Evolutionary conservation across 2,888 invertebrate genomes (phyloP).

Genomic region (Hydropsyche betteni): DNA sequence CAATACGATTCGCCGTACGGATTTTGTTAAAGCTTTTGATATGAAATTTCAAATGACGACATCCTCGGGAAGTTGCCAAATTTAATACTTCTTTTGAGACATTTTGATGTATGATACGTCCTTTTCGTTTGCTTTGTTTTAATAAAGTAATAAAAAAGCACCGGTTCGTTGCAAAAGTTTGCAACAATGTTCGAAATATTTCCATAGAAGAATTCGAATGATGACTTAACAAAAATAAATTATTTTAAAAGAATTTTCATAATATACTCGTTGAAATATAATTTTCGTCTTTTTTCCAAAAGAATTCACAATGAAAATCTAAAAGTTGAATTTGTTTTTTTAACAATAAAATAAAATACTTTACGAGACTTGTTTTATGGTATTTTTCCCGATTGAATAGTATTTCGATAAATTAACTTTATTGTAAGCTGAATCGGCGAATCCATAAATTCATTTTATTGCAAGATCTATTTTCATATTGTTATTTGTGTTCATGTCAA

Average conservation of each 20-base stretch:
- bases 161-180: no score
- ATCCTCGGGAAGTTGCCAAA: conserved; percentile 11
- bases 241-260: no score
- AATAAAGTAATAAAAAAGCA: no score
- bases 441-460: background rate
- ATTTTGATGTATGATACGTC: conserved; percentile 12
- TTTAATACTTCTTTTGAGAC: conserved; percentile 22
- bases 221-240: no score
- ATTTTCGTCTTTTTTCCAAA: no score
- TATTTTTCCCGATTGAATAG: background rate
- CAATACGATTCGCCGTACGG: conserved; percentile 19
- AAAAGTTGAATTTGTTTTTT: background rate
- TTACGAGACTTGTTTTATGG: background rate
- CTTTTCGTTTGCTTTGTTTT: background rate
- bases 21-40: conserved; percentile 16
- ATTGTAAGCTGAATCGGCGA: background rate
- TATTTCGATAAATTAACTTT: background rate
- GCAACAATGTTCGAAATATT: no score
- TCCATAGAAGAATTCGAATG: no score
- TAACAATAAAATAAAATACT: background rate
- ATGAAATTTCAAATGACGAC: conserved; percentile 21
- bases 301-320: no score
- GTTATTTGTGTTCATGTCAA: no score
- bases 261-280: no score
- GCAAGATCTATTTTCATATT: background rate